Percentiles rank a stretch among this genome's conserved stretches.
These are phyloP conservation scores for Loris lydekkerianus DNA, from an alignment of 2,797 vertebrate genomes.

Conservation along the genomic window DNA sequence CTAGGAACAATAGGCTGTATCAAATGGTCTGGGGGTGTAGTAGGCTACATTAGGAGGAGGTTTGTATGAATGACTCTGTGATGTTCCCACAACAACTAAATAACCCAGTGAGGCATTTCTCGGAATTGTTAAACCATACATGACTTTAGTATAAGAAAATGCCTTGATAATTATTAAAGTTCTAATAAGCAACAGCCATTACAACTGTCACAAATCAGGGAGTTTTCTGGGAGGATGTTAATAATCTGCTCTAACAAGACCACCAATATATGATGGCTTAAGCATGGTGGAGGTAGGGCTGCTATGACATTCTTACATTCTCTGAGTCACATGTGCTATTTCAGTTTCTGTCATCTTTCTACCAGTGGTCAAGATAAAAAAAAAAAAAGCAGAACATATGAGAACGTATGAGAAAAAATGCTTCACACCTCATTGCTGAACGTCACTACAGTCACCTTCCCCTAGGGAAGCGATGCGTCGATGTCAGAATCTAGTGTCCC, in stretches of 20 bases:
- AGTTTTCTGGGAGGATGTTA: background rate
- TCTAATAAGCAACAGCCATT: background rate
- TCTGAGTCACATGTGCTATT: background rate
- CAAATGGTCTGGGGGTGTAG: background rate
- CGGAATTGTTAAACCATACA: background rate
- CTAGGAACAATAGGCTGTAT: background rate
- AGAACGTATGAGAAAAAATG: no score
- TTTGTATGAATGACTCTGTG: background rate
- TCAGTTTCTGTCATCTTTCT: background rate
- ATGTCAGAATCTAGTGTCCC: no score
- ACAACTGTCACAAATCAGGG: background rate
- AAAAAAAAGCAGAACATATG: background rate
- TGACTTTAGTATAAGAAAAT: background rate
- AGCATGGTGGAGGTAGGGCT: background rate
- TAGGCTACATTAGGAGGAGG: background rate
- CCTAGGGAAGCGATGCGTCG: no score
- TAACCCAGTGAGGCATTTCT: background rate
- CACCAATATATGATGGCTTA: background rate
- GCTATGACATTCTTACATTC: background rate
- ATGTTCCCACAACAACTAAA: background rate
- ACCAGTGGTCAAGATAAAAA: background rate
- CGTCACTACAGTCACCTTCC: no score
- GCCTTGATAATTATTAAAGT: background rate
- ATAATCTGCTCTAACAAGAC: background rate
- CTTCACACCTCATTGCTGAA: no score